A percentile compares a stretch with the other conserved stretches of the same genome.
Conservation (phyloP, 2,113 vertebrate species). For the Ibidorhyncha struthersii region DNA sequence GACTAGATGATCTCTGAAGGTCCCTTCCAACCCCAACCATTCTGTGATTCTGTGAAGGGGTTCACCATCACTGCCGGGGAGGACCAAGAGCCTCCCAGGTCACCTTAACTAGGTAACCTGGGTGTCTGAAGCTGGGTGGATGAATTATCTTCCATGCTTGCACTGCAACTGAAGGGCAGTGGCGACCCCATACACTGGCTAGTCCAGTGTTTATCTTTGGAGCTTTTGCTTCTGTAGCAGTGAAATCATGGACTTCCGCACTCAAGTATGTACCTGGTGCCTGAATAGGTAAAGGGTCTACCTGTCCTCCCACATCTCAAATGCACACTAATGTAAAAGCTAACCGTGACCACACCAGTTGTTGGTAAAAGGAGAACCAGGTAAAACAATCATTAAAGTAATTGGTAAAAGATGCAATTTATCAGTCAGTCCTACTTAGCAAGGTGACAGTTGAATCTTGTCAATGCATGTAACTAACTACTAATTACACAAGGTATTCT, state of each 20-base stretch:
- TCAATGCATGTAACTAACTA: neutral
- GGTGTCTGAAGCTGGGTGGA: neutral
- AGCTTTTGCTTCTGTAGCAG: neutral
- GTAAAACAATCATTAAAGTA: neutral
- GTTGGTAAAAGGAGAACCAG: neutral
- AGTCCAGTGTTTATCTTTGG: neutral
- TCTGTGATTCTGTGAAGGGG: neutral
- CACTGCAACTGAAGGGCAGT: neutral
- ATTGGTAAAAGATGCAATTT: neutral
- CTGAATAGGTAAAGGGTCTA: fast-evolving
- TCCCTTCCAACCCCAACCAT: neutral
- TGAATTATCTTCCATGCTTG: neutral
- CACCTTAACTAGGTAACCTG: neutral
- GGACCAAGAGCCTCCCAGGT: neutral
- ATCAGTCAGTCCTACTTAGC: neutral
- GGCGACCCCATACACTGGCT: neutral
- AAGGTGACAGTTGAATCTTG: neutral
- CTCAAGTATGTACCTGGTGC: neutral
- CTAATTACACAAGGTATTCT: neutral
- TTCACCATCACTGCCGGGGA: neutral
- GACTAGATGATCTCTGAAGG: neutral
- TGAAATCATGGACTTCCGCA: fast-evolving
- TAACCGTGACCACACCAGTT: neutral
- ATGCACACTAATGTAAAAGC: neutral
- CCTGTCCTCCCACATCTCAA: neutral